A percentile compares a stretch with the other conserved stretches of the same genome.
These are phyloP conservation scores for Eurosta solidaginis DNA, from an alignment of 1,140 invertebrate species.

Conservation along the genomic window DNA sequence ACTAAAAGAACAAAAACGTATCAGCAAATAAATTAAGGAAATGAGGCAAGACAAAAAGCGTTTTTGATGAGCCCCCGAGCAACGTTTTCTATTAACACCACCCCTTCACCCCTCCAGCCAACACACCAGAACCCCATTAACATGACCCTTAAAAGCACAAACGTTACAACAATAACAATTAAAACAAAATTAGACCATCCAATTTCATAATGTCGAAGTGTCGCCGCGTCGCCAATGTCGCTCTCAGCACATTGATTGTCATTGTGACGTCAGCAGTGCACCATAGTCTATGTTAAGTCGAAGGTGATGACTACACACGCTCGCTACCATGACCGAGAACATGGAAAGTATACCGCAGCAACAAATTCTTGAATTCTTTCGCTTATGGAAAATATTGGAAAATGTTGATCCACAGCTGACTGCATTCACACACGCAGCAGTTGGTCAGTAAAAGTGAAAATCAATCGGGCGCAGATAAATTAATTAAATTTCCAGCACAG, in stretches of 20 bases:
- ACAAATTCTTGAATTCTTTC: too few species aligned
- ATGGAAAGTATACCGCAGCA: too few species aligned
- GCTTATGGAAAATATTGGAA: neutral
- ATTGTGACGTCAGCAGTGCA: neutral
- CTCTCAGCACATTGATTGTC: neutral
- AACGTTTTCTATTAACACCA: neutral
- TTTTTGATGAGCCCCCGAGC: neutral
- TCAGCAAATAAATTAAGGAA: neutral
- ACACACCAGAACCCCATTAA: too few species aligned
- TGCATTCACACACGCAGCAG: neutral
- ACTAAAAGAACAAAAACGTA: neutral
- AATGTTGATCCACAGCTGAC: neutral
- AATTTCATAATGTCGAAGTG: neutral
- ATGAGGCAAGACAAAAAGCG: neutral
- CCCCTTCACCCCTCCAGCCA: neutral
- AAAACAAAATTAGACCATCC: neutral
- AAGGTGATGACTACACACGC: too few species aligned
- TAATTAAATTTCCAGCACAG: conserved; percentile 22
- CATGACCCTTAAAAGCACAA: too few species aligned
- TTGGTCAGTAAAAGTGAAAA: neutral
- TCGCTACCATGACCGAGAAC: too few species aligned
- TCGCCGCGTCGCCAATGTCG: neutral
- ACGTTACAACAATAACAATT: neutral
- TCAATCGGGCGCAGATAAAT: neutral
- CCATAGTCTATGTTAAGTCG: neutral